Conservation (phyloP, 2,888 invertebrate genomes). For the Cheiracanthium punctorium region DNA sequence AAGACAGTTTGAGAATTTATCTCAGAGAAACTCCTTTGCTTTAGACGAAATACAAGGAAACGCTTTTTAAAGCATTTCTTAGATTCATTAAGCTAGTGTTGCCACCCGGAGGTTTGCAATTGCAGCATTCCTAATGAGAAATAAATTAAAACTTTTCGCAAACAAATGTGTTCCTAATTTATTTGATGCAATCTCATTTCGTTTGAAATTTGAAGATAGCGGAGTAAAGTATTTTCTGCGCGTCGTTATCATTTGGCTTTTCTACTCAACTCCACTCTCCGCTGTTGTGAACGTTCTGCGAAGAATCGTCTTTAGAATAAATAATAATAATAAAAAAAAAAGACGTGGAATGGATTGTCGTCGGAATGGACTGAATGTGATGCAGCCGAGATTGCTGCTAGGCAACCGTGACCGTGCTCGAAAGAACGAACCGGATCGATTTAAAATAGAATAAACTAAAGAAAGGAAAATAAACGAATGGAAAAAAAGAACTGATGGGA, state of each 20-base stretch:
- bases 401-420: slow-evolving; percentile 59
- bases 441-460: slow-evolving; percentile 67
- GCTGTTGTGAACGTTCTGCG: slow-evolving; percentile 24
- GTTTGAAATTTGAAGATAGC: slow-evolving; percentile 21
- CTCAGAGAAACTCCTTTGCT: background rate
- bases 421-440: slow-evolving; percentile 59
- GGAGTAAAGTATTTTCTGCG: slow-evolving; percentile 39
- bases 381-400: slow-evolving; percentile 64
- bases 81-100: background rate
- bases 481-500: slow-evolving; percentile 64
- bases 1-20: no score
- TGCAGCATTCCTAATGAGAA: slow-evolving; percentile 57
- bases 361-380: slow-evolving; percentile 62
- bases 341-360: slow-evolving; percentile 57
- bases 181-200: slow-evolving; percentile 34
- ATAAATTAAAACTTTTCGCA: slow-evolving; percentile 51
- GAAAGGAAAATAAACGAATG: slow-evolving; percentile 57
- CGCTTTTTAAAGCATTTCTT: slow-evolving; percentile 6
- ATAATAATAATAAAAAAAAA: slow-evolving; percentile 34
- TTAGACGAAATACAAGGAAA: background rate
- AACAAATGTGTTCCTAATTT: slow-evolving; percentile 57
- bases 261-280: no score
- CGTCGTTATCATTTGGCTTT: slow-evolving; percentile 42
- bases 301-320: slow-evolving; percentile 19
- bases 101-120: background rate